phyloP scores from a whole-genome alignment of 1,140 invertebrate genomes.

The Aporrectodea caliginosa region DNA sequence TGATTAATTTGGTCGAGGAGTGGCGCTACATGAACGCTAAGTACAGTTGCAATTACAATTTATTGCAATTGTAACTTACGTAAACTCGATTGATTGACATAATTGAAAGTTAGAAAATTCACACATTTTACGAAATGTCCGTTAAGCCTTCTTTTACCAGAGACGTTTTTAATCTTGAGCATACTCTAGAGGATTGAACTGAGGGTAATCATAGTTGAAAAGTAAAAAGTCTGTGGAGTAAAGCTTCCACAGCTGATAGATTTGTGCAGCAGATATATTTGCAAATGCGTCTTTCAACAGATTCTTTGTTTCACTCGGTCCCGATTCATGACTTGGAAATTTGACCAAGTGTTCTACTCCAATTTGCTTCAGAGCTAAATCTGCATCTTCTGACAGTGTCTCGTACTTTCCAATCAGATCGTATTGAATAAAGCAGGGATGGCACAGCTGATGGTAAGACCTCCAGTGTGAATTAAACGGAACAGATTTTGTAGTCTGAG shows the following conservation, averaged over 20 bases:
- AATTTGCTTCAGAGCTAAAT: neutral
- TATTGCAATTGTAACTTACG: too few relatives aligned
- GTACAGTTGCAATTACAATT: too few relatives aligned
- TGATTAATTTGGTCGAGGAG: too few relatives aligned
- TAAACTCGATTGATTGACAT: too few relatives aligned
- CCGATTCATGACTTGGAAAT: neutral
- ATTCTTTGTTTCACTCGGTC: neutral
- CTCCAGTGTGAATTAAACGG: neutral
- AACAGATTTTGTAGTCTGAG: neutral
- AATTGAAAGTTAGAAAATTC: too few relatives aligned
- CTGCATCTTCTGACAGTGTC: neutral
- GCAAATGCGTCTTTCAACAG: neutral
- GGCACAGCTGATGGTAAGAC: neutral
- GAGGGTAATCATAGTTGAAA: neutral
- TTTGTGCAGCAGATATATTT: neutral
- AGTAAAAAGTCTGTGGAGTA: neutral
- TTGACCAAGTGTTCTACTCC: neutral
- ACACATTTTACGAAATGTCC: too few relatives aligned
- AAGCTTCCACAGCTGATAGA: neutral
- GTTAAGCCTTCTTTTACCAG: too few relatives aligned
- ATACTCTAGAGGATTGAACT: too few relatives aligned
- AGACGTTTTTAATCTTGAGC: too few relatives aligned
- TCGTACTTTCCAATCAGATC: neutral
- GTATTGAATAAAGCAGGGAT: neutral
- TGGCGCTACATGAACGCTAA: too few relatives aligned